Base-by-base conservation (phyloP, 1,140 invertebrate genomes). In the Tetragnatha versicolor region DNA sequence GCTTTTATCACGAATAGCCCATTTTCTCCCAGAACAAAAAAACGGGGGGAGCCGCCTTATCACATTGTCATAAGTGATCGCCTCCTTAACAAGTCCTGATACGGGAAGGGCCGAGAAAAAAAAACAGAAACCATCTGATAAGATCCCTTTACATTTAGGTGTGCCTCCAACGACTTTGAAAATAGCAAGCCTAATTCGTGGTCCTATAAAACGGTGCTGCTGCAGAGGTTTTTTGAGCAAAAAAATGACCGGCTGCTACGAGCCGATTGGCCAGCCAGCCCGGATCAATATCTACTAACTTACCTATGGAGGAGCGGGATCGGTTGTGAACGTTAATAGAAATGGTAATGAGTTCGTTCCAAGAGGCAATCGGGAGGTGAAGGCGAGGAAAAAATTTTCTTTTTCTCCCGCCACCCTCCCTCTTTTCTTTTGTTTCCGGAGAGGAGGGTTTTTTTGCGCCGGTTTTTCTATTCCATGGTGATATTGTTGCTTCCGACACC, bases 311-410 rank as follows among this genome's bases (percentile, higher is more conserved):
- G 25, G 29, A 17, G 33, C 12, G 10, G 35, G 55, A 73, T 73
- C 60, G 31, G 73, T 76, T 76, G 58, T 53, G 72, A 65, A 65
- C 72, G 58, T 65, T 76, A 76, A 76, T 76, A 76, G 73, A 76
- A 76, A 76, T 76, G 73, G 60, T 76, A 76, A 76, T 76, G 73
- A 76, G 73, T 22, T 49, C 27, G 73, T 22, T 49, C 27, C 10
- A n/a, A 51, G 68, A 37, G 39, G 70, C 70, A 39, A 73, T 73
- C 35, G 53, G 14, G 27, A 42, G 25, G 27, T 17, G 37, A 33
- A 20, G 17, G 10, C 14, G 25, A 0, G 7, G 33, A 45, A 69
- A 37, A 29, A 31, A 31, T 47, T 58, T 27, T 58, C 39, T 42
- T 4, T 47, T 66, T 27, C 31, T 47, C 47, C 25, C 3, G n/a